These are phyloP conservation scores for Andricus curvator DNA, from an alignment of 2,888 invertebrate species.

Conservation along the genomic window DNA sequence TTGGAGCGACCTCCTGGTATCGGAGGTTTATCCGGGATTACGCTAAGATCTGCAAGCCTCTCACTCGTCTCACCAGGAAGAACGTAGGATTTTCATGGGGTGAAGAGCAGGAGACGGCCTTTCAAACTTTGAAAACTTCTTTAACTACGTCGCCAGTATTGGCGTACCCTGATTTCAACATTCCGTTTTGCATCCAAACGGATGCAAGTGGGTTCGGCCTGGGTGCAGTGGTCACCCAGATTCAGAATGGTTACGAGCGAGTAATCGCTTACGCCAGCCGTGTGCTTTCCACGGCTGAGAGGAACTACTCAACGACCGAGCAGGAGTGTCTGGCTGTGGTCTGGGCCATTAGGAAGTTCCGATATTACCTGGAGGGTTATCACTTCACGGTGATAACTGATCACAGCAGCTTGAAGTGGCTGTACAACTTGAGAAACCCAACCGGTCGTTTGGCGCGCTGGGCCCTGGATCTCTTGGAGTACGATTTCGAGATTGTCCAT, in stretches of 20 bases:
- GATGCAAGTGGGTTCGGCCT: constrained; percentile 47
- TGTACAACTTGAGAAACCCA: constrained; percentile 43
- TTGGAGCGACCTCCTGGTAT: too few species aligned
- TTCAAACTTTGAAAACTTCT: too few species aligned
- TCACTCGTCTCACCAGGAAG: background rate
- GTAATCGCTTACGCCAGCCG: constrained; percentile 51
- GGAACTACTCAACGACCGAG: constrained; percentile 51
- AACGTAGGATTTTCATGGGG: background rate
- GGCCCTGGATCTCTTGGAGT: constrained; percentile 54
- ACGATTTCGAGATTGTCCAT: constrained; percentile 43
- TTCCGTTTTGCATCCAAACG: constrained; percentile 44
- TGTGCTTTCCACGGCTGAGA: constrained; percentile 42
- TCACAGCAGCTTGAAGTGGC: constrained; percentile 49
- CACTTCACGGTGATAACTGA: constrained; percentile 59
- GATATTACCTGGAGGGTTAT: constrained; percentile 46
- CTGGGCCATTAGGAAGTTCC: constrained; percentile 47
- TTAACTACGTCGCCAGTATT: too few species aligned
- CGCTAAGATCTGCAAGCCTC: too few species aligned
- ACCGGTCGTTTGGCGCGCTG: constrained; percentile 57
- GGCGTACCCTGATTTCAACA: constrained; percentile 41
- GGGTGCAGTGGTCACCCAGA: constrained; percentile 47
- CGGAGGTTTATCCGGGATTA: too few species aligned
- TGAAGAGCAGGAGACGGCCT: background rate
- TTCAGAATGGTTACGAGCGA: background rate
- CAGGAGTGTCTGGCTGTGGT: constrained; percentile 53